Conservation (phyloP, 2,888 invertebrate genomes). For the Latrodectus hesperus region DNA sequence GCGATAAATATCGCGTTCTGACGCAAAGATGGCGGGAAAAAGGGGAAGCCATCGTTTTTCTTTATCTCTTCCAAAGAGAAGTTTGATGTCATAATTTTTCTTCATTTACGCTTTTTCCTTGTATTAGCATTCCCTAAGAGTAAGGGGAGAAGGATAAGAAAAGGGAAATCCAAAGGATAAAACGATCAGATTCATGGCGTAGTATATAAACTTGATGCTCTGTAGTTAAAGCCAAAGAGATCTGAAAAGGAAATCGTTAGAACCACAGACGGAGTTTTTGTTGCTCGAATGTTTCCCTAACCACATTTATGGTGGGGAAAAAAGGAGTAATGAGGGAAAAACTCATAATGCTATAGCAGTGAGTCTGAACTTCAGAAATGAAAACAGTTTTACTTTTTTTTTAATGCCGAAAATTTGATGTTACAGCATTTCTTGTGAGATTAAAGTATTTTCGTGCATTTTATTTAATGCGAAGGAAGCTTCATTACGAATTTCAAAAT, state of each 20-base stretch:
- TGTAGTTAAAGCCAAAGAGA: neutral
- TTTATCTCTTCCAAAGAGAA: neutral
- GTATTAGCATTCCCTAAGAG: slow-evolving; percentile 8
- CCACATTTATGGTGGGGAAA: too few species aligned
- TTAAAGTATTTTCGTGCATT: too few species aligned
- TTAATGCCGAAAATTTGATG: too few species aligned
- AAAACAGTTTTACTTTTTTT: too few species aligned
- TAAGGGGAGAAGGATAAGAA: neutral
- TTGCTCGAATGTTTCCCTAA: neutral
- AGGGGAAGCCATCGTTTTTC: neutral
- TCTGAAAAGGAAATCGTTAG: neutral
- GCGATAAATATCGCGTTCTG: neutral
- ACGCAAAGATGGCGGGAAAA: neutral
- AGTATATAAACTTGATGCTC: neutral
- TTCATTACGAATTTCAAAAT: too few species aligned
- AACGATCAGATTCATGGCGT: neutral
- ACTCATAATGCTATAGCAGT: too few species aligned
- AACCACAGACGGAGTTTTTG: neutral
- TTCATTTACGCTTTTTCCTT: slow-evolving; percentile 25
- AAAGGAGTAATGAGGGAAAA: too few species aligned
- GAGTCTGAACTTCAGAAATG: too few species aligned
- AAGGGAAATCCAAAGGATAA: neutral
- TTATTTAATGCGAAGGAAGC: too few species aligned
- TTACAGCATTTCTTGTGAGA: too few species aligned
- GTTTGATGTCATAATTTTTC: slow-evolving; percentile 47